Evolutionary conservation across 1,140 invertebrate genomes (phyloP).

Genomic region (Rhagoletis zephyria): DNA sequence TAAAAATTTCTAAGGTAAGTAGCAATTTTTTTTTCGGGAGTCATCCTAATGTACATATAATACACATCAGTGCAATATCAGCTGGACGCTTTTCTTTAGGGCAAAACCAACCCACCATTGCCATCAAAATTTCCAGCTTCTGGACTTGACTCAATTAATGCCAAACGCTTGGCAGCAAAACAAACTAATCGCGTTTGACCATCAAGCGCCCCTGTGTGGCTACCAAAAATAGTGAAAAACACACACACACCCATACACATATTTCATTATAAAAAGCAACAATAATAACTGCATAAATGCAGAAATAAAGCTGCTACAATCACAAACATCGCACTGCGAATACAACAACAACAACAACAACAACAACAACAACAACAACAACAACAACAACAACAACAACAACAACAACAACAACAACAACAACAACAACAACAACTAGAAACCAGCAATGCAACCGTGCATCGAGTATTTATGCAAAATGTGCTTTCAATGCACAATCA

Average conservation of each 20-base stretch:
- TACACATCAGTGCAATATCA: not conserved
- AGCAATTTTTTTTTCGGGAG: too few relatives aligned
- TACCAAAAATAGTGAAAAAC: too few relatives aligned
- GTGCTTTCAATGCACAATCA: conserved; percentile 35
- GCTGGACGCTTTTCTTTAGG: conserved; percentile 24
- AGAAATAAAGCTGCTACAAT: not conserved
- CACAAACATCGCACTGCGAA: not conserved
- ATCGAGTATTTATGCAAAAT: conserved; percentile 42
- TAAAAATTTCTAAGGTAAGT: too few relatives aligned
- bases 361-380: conserved; percentile 7
- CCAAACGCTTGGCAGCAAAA: conserved; percentile 40
- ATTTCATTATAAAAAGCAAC: not conserved
- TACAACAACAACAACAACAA: not conserved
- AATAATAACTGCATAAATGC: not conserved
- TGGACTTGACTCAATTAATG: conserved; percentile 51
- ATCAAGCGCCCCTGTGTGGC: conserved; percentile 28
- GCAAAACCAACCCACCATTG: not conserved
- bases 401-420: not conserved
- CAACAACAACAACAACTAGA: not conserved
- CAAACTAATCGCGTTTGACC: conserved; percentile 42
- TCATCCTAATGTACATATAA: not conserved
- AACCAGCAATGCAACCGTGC: not conserved
- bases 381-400: conserved; percentile 3
- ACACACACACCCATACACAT: too few relatives aligned
- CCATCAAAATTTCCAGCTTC: conserved; percentile 31